Conservation (phyloP, 64 coral and sea anemone genomes). For the Montipora foliosa region DNA sequence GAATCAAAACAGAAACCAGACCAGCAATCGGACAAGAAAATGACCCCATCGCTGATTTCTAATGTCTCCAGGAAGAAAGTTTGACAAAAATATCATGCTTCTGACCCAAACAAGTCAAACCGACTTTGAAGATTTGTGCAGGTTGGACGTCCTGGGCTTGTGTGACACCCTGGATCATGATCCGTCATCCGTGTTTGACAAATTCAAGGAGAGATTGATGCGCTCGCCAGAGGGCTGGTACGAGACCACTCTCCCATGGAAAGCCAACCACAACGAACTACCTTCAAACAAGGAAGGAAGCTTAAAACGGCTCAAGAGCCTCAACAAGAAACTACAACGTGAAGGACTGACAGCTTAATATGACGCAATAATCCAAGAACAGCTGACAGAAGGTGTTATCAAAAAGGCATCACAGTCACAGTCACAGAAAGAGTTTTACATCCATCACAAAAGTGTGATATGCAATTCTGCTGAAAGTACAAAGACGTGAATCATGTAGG, state of each 20-base stretch:
- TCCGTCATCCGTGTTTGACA: neutral
- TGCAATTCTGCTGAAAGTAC: conserved; percentile 44
- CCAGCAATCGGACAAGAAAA: no score
- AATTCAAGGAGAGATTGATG: conserved; percentile 8
- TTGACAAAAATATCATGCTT: no score
- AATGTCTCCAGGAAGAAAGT: conserved; percentile 19
- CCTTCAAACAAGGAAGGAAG: conserved; percentile 63
- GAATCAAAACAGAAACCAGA: no score
- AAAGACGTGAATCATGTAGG: conserved; percentile 46
- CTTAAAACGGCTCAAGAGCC: conserved; percentile 24
- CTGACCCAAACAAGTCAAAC: no score
- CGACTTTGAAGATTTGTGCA: no score
- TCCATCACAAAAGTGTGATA: conserved; percentile 49
- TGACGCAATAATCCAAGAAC: conserved; percentile 69
- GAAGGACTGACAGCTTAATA: conserved; percentile 30
- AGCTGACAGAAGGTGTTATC: conserved; percentile 46
- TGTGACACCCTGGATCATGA: conserved; percentile 9
- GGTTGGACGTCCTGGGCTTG: conserved; percentile 29
- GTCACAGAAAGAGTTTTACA: conserved; percentile 27
- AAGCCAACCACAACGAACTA: conserved; percentile 51
- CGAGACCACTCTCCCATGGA: conserved; percentile 35
- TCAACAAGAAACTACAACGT: conserved; percentile 24
- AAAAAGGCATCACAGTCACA: neutral
- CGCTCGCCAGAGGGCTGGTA: no score
- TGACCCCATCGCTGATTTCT: neutral